Conservation (phyloP, 1,140 invertebrate genomes). For the Steinernema khuongi region DNA sequence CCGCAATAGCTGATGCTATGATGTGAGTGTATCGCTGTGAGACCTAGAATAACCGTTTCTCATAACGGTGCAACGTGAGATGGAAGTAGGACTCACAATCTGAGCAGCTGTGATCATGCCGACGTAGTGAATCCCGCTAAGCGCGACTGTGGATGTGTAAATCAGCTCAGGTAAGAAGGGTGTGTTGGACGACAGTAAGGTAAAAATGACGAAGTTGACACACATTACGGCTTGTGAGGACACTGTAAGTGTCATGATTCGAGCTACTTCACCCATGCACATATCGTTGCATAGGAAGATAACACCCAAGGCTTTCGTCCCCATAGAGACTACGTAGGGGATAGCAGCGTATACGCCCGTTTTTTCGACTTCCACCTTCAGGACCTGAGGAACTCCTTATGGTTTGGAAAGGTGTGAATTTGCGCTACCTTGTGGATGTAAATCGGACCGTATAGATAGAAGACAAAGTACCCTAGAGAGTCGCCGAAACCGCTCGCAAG, state of each 20-base stretch:
- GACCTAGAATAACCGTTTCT: too few species aligned
- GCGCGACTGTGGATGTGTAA: not conserved
- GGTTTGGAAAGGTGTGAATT: not conserved
- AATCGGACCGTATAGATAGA: not conserved
- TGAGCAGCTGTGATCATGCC: not conserved
- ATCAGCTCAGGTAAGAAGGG: not conserved
- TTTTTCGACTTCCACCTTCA: not conserved
- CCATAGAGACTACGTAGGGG: not conserved
- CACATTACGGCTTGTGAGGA: not conserved
- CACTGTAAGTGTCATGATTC: not conserved
- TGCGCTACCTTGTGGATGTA: not conserved
- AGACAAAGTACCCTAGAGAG: not conserved
- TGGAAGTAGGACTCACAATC: not conserved
- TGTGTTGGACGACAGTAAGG: not conserved
- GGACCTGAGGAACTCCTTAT: not conserved
- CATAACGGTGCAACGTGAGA: not conserved
- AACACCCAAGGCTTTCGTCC: not conserved
- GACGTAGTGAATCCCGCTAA: not conserved
- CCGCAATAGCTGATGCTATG: not conserved
- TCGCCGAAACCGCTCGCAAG: not conserved
- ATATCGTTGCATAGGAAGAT: not conserved
- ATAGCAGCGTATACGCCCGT: not conserved
- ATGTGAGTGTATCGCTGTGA: not conserved
- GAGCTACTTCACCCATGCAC: not conserved
- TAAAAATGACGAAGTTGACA: not conserved